Evolutionary conservation across 2,113 vertebrate species (phyloP).

Genomic region (Dasypus novemcinctus): DNA sequence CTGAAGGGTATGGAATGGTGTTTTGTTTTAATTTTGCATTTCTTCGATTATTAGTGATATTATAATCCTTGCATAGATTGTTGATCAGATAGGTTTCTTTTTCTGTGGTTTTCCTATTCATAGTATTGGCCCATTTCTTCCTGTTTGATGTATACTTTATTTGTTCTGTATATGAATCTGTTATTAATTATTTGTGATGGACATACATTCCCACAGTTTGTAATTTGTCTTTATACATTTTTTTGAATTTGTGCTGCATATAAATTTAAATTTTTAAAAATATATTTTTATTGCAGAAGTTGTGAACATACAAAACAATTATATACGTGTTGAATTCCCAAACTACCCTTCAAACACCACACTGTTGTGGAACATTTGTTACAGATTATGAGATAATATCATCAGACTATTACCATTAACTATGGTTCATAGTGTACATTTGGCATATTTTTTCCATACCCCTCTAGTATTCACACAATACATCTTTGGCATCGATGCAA

Average conservation of each 20-base stretch:
- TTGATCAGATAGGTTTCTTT: background rate
- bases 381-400: too few relatives aligned
- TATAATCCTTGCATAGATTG: background rate
- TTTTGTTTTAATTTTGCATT: background rate
- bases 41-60: background rate
- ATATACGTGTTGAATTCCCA: too few relatives aligned
- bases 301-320: too few relatives aligned
- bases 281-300: too few relatives aligned
- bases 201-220: background rate
- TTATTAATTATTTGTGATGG: background rate
- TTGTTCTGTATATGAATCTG: background rate
- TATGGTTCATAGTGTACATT: too few relatives aligned
- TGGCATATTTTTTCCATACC: too few relatives aligned
- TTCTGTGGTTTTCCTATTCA: background rate
- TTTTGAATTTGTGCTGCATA: background rate
- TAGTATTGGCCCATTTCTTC: background rate
- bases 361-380: too few relatives aligned
- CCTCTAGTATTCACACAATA: too few relatives aligned
- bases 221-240: background rate
- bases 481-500: too few relatives aligned
- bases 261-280: background rate
- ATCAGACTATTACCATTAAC: too few relatives aligned
- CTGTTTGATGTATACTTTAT: background rate
- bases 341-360: too few relatives aligned
- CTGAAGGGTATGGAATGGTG: background rate